Conservation (phyloP, 2,797 vertebrate genomes). For the Adelosebastes latens region DNA sequence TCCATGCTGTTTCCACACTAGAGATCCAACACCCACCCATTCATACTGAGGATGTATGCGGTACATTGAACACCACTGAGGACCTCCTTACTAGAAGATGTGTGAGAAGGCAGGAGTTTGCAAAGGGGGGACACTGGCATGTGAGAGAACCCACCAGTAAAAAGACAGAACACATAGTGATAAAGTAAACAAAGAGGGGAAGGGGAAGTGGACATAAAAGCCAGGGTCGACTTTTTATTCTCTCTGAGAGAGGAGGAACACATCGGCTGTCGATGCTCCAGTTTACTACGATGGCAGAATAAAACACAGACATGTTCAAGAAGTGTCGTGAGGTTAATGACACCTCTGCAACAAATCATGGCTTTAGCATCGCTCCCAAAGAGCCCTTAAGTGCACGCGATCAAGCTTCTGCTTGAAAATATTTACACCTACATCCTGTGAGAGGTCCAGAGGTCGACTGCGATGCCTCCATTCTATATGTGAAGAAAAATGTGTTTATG, state of each 20-base stretch:
- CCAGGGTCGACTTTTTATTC: conserved; percentile 17
- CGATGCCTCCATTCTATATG: conserved; percentile 28
- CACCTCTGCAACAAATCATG: conserved; percentile 30
- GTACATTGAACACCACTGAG: neutral
- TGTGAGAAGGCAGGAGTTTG: neutral
- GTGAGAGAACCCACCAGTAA: neutral
- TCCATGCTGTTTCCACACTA: neutral
- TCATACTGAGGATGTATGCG: neutral
- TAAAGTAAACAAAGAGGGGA: neutral
- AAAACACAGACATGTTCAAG: conserved; percentile 48
- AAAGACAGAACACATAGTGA: conserved; percentile 2
- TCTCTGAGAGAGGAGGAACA: neutral
- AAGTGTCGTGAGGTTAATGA: conserved; percentile 40
- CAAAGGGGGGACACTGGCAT: neutral
- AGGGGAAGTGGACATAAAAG: conserved; percentile 13
- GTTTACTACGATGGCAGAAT: conserved; percentile 15
- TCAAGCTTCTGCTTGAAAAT: conserved; percentile 47
- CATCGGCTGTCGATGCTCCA: neutral
- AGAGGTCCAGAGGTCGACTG: conserved; percentile 30
- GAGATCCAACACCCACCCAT: neutral
- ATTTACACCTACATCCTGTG: conserved; percentile 51
- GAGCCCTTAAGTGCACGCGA: conserved; percentile 25
- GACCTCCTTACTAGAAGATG: conserved; percentile 3
- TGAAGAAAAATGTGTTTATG: conserved; percentile 55
- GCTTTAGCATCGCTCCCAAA: conserved; percentile 20